A percentile compares a stretch with the other conserved stretches of the same genome.
Conservation (phyloP, 2,797 vertebrate genomes). For the Eulemur albifrons region DNA sequence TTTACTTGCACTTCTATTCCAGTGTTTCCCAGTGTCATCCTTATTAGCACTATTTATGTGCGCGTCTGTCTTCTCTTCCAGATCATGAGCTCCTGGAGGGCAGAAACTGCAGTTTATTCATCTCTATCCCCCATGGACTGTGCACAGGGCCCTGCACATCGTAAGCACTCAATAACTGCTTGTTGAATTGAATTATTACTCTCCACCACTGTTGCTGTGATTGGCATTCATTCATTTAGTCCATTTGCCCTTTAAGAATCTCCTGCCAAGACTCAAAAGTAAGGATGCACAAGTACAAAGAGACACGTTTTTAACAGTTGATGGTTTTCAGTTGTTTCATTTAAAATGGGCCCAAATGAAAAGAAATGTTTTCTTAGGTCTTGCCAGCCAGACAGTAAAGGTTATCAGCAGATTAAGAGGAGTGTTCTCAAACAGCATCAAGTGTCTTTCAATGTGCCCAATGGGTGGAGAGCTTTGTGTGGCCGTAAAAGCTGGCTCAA, state of each 20-base stretch:
- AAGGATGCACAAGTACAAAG: constrained; percentile 53
- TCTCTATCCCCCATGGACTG: constrained; percentile 43
- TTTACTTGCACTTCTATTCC: background rate
- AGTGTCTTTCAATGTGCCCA: constrained; percentile 44
- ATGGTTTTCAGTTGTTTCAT: constrained; percentile 35
- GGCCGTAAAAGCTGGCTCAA: constrained; percentile 54
- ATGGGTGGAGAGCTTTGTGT: background rate
- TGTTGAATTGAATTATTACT: constrained; percentile 67
- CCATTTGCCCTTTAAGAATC: constrained; percentile 51
- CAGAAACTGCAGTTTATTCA: constrained; percentile 49
- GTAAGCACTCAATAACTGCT: constrained; percentile 65
- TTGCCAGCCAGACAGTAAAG: constrained; percentile 45
- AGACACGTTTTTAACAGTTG: constrained; percentile 46
- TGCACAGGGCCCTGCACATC: background rate
- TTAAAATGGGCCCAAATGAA: constrained; percentile 47
- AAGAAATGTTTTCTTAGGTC: constrained; percentile 51
- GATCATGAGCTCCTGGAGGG: constrained; percentile 54
- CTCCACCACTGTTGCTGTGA: constrained; percentile 14
- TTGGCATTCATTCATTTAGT: constrained; percentile 64
- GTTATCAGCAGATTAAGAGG: constrained; percentile 68
- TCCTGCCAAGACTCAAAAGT: constrained; percentile 60
- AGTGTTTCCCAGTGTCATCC: background rate
- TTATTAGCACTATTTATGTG: constrained; percentile 66
- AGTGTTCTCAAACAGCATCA: constrained; percentile 62
- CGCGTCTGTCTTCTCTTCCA: constrained; percentile 32